Evolutionary conservation across 2,797 vertebrate species (phyloP).

Genomic region (Xenentodon cancila): DNA sequence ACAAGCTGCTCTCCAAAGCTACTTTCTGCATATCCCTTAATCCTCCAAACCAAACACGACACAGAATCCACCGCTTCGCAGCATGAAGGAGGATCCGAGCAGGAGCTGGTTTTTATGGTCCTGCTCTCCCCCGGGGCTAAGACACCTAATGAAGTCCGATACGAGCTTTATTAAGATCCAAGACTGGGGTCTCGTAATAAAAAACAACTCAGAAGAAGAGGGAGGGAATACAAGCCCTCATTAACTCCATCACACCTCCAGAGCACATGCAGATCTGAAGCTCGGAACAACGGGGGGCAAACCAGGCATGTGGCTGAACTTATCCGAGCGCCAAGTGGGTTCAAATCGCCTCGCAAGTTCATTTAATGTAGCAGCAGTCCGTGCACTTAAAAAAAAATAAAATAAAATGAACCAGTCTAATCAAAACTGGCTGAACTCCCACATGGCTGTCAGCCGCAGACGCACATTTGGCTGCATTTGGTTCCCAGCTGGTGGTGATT

Average conservation of each 20-base stretch:
- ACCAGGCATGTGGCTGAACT: not conserved
- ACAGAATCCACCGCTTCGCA: conserved; percentile 56
- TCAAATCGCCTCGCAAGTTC: conserved; percentile 16
- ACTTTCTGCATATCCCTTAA: conserved; percentile 44
- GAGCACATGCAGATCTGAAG: conserved; percentile 33
- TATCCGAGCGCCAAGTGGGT: conserved; percentile 7
- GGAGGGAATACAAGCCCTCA: conserved; percentile 32
- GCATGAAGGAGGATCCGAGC: conserved; percentile 52
- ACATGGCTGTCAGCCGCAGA: conserved; percentile 26
- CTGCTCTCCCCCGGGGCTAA: conserved; percentile 50
- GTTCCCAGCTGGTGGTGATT: conserved; percentile 46
- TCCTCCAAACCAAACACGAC: conserved; percentile 54
- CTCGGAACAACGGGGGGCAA: conserved; percentile 19
- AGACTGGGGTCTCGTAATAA: conserved; percentile 50
- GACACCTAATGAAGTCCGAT: conserved; percentile 74
- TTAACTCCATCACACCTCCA: conserved; percentile 62
- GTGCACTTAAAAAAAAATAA: conserved; percentile 26
- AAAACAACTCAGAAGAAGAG: conserved; percentile 29
- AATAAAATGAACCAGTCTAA: conserved; percentile 23
- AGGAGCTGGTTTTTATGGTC: conserved; percentile 47
- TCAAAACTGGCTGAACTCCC: conserved; percentile 27
- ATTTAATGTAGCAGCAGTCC: conserved; percentile 26
- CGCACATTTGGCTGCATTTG: conserved; percentile 43
- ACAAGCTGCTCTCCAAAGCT: conserved; percentile 35
- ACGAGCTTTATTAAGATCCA: conserved; percentile 72